phyloP scores from a whole-genome alignment of 2,113 vertebrate species.

The Prolemur simus region DNA sequence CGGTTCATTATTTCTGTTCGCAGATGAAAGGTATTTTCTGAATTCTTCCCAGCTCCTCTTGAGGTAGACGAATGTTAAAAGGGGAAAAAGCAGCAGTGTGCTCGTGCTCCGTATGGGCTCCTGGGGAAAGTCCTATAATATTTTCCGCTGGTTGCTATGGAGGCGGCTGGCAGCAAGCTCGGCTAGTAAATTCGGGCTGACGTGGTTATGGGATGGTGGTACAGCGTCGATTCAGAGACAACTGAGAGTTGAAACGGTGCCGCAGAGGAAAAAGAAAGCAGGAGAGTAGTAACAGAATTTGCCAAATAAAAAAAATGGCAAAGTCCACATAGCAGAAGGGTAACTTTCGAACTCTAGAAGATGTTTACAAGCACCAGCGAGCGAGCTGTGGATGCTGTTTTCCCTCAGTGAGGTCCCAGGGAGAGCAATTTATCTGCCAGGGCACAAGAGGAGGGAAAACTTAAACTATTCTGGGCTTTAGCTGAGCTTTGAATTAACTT shows the following conservation, averaged over 20 bases:
- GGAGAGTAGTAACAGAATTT: background rate
- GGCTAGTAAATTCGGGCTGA: background rate
- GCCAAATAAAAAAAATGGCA: background rate
- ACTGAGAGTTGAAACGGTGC: background rate
- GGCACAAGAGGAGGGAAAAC: background rate
- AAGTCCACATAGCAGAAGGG: background rate
- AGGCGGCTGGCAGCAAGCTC: slow-evolving; percentile 4
- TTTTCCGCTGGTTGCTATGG: slow-evolving; percentile 63
- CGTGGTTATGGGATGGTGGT: background rate
- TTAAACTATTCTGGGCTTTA: background rate
- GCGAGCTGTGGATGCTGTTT: background rate
- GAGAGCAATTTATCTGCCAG: slow-evolving; percentile 25
- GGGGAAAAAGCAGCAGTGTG: slow-evolving; percentile 37
- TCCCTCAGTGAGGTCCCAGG: background rate
- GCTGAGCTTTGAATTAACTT: slow-evolving; percentile 1
- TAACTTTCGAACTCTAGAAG: background rate
- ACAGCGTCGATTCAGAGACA: background rate
- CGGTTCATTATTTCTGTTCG: slow-evolving; percentile 50
- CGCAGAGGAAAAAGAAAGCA: background rate
- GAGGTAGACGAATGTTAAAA: slow-evolving; percentile 42
- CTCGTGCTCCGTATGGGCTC: slow-evolving; percentile 41
- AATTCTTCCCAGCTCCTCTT: slow-evolving; percentile 10
- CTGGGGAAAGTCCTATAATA: slow-evolving; percentile 33
- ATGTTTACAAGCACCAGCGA: background rate
- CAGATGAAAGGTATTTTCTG: slow-evolving; percentile 33